These are phyloP conservation scores for Excalfactoria chinensis DNA, from an alignment of 2,113 vertebrate genomes.

Conservation along the genomic window DNA sequence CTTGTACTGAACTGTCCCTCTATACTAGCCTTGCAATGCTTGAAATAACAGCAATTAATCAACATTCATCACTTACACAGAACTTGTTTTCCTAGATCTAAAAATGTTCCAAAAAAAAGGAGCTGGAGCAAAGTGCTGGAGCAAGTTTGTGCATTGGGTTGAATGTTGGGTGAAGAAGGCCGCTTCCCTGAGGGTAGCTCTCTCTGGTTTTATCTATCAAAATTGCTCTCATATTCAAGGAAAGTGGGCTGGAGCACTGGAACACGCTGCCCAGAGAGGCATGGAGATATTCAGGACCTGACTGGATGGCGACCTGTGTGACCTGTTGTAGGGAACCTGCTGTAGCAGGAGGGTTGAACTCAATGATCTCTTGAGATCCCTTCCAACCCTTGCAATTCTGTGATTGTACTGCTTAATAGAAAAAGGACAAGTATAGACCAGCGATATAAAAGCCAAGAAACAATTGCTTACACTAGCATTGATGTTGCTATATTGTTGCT, in stretches of 20 bases:
- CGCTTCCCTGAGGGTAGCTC: not conserved
- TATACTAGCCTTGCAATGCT: not conserved
- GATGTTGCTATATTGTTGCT: too few species aligned
- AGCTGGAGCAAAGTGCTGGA: not conserved
- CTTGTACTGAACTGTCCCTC: not conserved
- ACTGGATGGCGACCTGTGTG: too few species aligned
- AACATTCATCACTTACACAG: not conserved
- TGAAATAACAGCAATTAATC: not conserved
- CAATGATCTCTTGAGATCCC: too few species aligned
- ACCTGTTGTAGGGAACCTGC: too few species aligned
- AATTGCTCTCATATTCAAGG: too few species aligned
- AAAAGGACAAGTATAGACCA: not conserved
- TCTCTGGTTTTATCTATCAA: fast-evolving
- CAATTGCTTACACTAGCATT: not conserved
- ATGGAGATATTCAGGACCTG: too few species aligned
- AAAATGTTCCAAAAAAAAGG: not conserved
- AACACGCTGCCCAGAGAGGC: too few species aligned
- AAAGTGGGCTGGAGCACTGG: too few species aligned
- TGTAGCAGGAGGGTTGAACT: too few species aligned
- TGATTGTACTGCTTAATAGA: not conserved
- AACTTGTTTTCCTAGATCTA: not conserved
- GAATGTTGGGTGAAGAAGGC: not conserved
- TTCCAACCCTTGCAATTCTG: too few species aligned
- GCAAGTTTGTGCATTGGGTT: not conserved
- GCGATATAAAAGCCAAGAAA: not conserved